A percentile compares a stretch with the other conserved stretches of the same genome.
Conservation (phyloP, 2,888 invertebrate genomes). For the Xanthorhoe spadicearia region DNA sequence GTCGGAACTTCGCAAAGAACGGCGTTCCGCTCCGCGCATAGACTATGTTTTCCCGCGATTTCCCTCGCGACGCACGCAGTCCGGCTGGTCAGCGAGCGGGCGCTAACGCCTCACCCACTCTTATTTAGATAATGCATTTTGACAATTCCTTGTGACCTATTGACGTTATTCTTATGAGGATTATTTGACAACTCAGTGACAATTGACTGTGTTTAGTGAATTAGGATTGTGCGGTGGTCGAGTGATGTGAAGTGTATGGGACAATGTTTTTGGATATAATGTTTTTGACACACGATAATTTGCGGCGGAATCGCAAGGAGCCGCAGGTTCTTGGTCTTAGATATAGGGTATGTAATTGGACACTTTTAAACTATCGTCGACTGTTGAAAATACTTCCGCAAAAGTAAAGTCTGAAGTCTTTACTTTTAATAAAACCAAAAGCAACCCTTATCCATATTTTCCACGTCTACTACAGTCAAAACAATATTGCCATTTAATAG, state of each 20-base stretch:
- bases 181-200: no score
- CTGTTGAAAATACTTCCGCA: no score
- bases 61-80: constrained; percentile 69
- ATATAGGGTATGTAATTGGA: constrained; percentile 70
- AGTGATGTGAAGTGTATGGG: constrained; percentile 57
- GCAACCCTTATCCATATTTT: no score
- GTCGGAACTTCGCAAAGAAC: constrained; percentile 19
- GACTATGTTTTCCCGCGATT: constrained; percentile 74
- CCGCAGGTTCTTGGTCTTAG: constrained; percentile 77
- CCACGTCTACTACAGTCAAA: no score
- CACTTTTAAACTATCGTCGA: background rate
- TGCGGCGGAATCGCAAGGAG: constrained; percentile 79
- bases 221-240: constrained; percentile 41
- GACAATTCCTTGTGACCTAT: constrained; percentile 55
- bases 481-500: background rate
- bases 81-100: constrained; percentile 62
- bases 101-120: constrained; percentile 56
- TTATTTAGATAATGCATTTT: constrained; percentile 78
- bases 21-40: constrained; percentile 59
- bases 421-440: background rate
- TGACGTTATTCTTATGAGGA: background rate
- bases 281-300: constrained; percentile 83
- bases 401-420: no score
- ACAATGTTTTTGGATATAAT: constrained; percentile 81
- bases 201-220: no score